Percentiles rank a stretch among this genome's conserved stretches.
phyloP scores from a whole-genome alignment of 2,888 invertebrate species.

The Cryptocheilus praepositus region DNA sequence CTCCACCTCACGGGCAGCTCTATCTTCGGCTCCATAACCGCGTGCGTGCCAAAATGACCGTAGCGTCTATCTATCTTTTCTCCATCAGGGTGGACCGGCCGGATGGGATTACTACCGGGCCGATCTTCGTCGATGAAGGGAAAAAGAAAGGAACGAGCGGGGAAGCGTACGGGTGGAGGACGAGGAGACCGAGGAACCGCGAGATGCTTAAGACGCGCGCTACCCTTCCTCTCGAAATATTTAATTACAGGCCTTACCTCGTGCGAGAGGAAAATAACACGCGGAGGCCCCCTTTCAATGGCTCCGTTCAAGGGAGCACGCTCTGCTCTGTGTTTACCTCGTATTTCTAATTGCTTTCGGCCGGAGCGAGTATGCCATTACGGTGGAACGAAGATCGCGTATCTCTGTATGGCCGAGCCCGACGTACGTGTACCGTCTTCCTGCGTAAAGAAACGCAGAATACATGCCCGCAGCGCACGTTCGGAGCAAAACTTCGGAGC shows the following conservation, averaged over 20 bases:
- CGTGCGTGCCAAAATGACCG: slow-evolving; percentile 39
- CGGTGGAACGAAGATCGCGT: slow-evolving; percentile 51
- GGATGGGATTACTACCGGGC: slow-evolving; percentile 6
- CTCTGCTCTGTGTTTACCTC: slow-evolving; percentile 71
- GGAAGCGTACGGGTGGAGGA: neutral
- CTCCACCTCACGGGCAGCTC: slow-evolving; percentile 41
- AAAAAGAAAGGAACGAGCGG: slow-evolving; percentile 5
- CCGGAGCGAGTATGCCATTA: slow-evolving; percentile 61
- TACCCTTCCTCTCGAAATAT: slow-evolving; percentile 61
- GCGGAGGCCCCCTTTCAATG: slow-evolving; percentile 36
- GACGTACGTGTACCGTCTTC: slow-evolving; percentile 6
- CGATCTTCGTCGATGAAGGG: neutral
- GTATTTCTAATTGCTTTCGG: slow-evolving; percentile 72
- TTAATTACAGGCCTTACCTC: slow-evolving; percentile 68
- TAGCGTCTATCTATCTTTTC: slow-evolving; percentile 54
- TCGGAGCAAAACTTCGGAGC: slow-evolving; percentile 40
- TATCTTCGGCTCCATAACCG: slow-evolving; percentile 31
- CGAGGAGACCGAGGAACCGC: slow-evolving; percentile 22
- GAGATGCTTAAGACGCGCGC: slow-evolving; percentile 30
- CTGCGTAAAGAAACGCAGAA: slow-evolving; percentile 1
- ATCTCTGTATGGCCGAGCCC: slow-evolving; percentile 41
- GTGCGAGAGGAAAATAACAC: slow-evolving; percentile 67
- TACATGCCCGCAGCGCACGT: neutral
- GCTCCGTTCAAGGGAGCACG: slow-evolving; percentile 43
- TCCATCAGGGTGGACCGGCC: slow-evolving; percentile 43